phyloP scores from a whole-genome alignment of 2,888 invertebrate genomes.

The Drosophila meridionalis region DNA sequence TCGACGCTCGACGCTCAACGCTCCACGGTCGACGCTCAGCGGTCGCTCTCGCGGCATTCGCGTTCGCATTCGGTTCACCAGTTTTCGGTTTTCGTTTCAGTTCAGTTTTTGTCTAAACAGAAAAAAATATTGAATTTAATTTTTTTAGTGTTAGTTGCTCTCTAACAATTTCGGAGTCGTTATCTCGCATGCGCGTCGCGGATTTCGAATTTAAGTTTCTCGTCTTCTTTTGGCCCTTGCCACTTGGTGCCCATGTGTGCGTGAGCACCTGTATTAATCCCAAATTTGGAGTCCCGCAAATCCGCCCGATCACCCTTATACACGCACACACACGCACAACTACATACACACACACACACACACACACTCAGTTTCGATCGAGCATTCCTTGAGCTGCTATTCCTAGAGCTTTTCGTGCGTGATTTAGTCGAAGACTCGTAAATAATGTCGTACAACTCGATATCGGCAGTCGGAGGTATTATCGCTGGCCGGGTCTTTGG shows the following conservation, averaged over 20 bases:
- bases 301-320: neutral
- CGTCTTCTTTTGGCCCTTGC: slow-evolving; percentile 18
- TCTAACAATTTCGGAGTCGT: slow-evolving; percentile 84
- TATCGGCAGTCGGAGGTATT: slow-evolving; percentile 51
- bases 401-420: slow-evolving; percentile 1
- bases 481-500: slow-evolving; percentile 42
- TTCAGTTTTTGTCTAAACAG: slow-evolving; percentile 80
- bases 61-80: slow-evolving; percentile 70
- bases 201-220: slow-evolving; percentile 29
- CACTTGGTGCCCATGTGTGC: slow-evolving; percentile 12
- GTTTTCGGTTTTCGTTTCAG: slow-evolving; percentile 65
- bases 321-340: no score
- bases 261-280: slow-evolving; percentile 20
- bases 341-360: neutral
- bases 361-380: neutral
- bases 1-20: slow-evolving; percentile 19
- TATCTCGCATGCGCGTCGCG: slow-evolving; percentile 83
- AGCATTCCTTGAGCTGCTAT: slow-evolving; percentile 1
- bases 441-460: slow-evolving; percentile 61
- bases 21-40: slow-evolving; percentile 20
- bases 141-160: slow-evolving; percentile 84
- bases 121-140: slow-evolving; percentile 83
- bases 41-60: slow-evolving; percentile 58
- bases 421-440: slow-evolving; percentile 33
- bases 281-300: neutral